These are phyloP conservation scores for Agriopis marginaria DNA, from an alignment of 2,888 invertebrate species.

Conservation along the genomic window DNA sequence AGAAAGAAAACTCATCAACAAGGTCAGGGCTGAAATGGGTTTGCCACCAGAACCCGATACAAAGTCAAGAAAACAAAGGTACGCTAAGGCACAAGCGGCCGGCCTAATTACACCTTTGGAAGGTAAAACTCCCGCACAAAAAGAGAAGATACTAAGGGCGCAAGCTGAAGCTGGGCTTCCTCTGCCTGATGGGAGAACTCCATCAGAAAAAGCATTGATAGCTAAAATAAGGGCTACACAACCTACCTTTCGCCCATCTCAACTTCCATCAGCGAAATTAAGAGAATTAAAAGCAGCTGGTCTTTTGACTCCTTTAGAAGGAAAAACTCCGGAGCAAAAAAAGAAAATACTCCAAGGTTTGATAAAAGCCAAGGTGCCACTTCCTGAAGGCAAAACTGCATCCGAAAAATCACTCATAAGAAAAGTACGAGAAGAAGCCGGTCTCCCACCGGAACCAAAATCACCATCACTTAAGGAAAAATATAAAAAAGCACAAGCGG, in stretches of 20 bases:
- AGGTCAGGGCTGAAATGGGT: conserved; percentile 44
- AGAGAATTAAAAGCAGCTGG: conserved; percentile 43
- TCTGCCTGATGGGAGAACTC: conserved; percentile 52
- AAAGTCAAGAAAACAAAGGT: conserved; percentile 9
- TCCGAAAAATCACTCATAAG: conserved; percentile 51
- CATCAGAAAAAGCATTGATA: conserved; percentile 53
- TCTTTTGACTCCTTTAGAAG: conserved; percentile 49
- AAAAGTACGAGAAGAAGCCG: conserved; percentile 51
- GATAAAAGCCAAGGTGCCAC: conserved; percentile 47
- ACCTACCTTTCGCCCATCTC: neutral
- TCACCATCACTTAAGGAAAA: conserved; percentile 43
- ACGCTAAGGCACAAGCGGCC: neutral
- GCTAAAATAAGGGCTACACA: conserved; percentile 27
- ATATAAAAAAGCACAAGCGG: conserved; percentile 51
- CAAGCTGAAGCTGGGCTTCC: conserved; percentile 48
- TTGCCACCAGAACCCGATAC: conserved; percentile 44
- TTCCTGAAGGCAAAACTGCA: conserved; percentile 52
- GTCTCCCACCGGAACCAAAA: conserved; percentile 22
- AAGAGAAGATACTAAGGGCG: conserved; percentile 50
- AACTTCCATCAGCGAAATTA: conserved; percentile 30
- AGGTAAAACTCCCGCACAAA: conserved; percentile 49
- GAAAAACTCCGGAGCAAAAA: conserved; percentile 50
- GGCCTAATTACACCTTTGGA: conserved; percentile 37
- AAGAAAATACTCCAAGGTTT: conserved; percentile 45
- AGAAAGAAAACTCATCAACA: conserved; percentile 48